Conservation (phyloP, 2,888 invertebrate genomes). For the Gonocerus acuteangulatus region DNA sequence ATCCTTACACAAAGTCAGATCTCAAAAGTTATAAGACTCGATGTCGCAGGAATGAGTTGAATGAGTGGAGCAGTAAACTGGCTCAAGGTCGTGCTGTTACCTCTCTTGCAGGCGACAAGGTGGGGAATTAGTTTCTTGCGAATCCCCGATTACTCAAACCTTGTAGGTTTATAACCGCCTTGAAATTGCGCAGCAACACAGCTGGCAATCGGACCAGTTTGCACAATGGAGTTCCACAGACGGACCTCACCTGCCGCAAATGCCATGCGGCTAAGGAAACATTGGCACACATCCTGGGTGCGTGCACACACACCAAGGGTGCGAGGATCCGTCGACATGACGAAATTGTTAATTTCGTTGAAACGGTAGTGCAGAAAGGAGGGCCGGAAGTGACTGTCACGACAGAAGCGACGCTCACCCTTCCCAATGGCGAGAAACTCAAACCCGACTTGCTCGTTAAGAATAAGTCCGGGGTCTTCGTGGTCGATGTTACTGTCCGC, state of each 20-base stretch:
- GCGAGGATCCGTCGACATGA: slow-evolving; percentile 30
- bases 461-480: slow-evolving; percentile 37
- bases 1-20: slow-evolving; percentile 7
- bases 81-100: slow-evolving; percentile 22
- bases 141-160: slow-evolving; percentile 39
- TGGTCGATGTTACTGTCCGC: slow-evolving; percentile 40
- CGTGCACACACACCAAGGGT: slow-evolving; percentile 29
- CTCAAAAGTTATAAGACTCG: neutral
- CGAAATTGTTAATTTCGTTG: slow-evolving; percentile 21
- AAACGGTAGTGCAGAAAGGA: neutral
- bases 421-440: slow-evolving; percentile 35
- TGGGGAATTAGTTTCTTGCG: slow-evolving; percentile 36
- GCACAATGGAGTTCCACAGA: neutral
- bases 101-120: slow-evolving; percentile 31
- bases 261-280: slow-evolving; percentile 40
- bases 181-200: slow-evolving; percentile 40
- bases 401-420: slow-evolving; percentile 18
- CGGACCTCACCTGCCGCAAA: slow-evolving; percentile 37
- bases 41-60: neutral
- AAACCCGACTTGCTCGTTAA: slow-evolving; percentile 40
- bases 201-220: slow-evolving; percentile 32
- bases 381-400: neutral
- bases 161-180: slow-evolving; percentile 39
- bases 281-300: slow-evolving; percentile 40
- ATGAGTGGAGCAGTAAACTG: neutral